Conservation (phyloP, 2,797 vertebrate species). For the Danio choprae region DNA sequence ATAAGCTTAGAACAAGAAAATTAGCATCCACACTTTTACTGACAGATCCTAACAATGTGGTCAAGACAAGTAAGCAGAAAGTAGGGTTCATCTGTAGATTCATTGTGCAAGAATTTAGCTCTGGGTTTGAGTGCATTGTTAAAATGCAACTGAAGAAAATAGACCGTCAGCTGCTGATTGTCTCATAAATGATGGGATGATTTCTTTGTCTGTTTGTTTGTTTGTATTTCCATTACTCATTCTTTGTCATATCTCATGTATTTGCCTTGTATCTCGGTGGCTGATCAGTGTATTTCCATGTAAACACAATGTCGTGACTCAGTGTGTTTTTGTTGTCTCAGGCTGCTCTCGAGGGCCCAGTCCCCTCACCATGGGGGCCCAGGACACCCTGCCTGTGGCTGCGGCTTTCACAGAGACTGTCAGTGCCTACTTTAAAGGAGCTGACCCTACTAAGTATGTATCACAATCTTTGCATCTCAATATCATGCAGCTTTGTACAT, state of each 20-base stretch:
- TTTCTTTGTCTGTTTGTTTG: constrained; percentile 40
- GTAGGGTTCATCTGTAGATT: background rate
- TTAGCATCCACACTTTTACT: background rate
- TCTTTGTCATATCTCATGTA: background rate
- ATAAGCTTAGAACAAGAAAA: background rate
- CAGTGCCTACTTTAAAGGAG: constrained; percentile 97
- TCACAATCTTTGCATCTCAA: background rate
- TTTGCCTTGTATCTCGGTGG: background rate
- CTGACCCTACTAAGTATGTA: constrained; percentile 94
- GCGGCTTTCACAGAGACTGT: constrained; percentile 98
- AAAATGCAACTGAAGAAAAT: background rate
- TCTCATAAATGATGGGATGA: constrained; percentile 20
- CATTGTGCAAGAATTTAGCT: background rate
- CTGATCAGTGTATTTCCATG: background rate
- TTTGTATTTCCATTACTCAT: constrained; percentile 8
- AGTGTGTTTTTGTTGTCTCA: constrained; percentile 66
- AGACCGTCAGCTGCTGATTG: background rate
- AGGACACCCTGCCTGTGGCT: constrained; percentile 96
- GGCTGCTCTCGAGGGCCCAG: constrained; percentile 96
- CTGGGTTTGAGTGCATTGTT: background rate
- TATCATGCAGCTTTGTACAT: no score
- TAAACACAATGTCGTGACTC: constrained; percentile 21
- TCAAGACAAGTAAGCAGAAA: background rate
- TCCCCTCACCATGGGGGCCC: constrained; percentile 97
- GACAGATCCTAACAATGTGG: background rate